phyloP scores from a whole-genome alignment of 1,140 invertebrate genomes.

The Drosophila pseudoobscura region DNA sequence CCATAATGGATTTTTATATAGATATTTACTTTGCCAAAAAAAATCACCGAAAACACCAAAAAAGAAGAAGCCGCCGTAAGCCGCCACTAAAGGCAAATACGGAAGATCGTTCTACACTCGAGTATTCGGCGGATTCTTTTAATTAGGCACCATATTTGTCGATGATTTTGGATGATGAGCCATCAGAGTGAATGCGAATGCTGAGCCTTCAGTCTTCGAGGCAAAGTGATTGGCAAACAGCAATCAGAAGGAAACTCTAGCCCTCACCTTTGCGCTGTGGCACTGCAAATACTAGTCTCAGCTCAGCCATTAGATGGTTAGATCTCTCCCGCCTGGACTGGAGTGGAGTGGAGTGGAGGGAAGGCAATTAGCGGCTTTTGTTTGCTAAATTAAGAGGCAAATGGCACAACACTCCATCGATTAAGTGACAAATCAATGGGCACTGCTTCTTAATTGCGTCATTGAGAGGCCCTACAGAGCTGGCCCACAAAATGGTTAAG shows the following conservation, averaged over 20 bases:
- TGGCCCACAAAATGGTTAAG: constrained; percentile 15
- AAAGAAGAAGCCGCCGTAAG: constrained; percentile 6
- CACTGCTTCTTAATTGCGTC: constrained; percentile 59
- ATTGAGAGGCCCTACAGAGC: constrained; percentile 9
- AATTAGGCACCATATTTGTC: constrained; percentile 72
- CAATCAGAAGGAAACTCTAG: constrained; percentile 55
- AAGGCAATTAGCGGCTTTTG: constrained; percentile 70
- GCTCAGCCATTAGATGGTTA: constrained; percentile 49
- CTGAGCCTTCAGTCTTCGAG: constrained; percentile 35
- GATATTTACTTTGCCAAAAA: constrained; percentile 48
- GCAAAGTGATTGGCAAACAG: constrained; percentile 72
- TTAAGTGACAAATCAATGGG: constrained; percentile 67
- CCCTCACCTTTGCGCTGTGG: constrained; percentile 29
- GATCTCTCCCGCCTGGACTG: constrained; percentile 28
- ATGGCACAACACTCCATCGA: constrained; percentile 18
- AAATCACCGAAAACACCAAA: constrained; percentile 28
- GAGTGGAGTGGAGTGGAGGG: constrained; percentile 6
- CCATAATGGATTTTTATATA: constrained; percentile 18
- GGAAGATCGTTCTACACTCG: constrained; percentile 60
- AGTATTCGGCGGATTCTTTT: constrained; percentile 40
- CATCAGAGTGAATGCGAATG: constrained; percentile 48
- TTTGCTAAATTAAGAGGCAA: constrained; percentile 41
- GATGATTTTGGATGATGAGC: constrained; percentile 61
- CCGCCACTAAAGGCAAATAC: constrained; percentile 55
- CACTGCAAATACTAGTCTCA: constrained; percentile 46